Evolutionary conservation across 2,888 invertebrate species (phyloP).

Genomic region (Amblyjoppa proteus): DNA sequence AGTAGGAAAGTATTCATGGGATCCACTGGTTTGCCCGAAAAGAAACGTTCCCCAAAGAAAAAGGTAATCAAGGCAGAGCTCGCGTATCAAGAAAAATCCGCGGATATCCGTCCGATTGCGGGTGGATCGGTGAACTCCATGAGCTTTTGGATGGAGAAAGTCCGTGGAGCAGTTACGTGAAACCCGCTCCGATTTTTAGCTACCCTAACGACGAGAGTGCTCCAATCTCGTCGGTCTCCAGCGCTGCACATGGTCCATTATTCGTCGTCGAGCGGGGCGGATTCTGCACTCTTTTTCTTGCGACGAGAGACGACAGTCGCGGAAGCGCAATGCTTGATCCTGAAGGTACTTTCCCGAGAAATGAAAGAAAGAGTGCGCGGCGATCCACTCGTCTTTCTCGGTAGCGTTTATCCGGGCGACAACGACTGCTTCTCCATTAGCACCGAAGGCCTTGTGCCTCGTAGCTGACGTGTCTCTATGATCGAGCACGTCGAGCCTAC

Average conservation of each 20-base stretch:
- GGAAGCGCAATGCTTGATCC: background rate
- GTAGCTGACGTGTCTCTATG: background rate
- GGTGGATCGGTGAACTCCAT: background rate
- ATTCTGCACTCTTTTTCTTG: background rate
- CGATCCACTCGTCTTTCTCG: background rate
- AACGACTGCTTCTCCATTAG: background rate
- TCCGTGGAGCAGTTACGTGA: background rate
- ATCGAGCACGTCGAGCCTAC: slow-evolving; percentile 10
- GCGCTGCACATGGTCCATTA: slow-evolving; percentile 4
- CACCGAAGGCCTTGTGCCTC: background rate
- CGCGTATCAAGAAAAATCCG: background rate
- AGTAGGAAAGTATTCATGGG: too few relatives aligned
- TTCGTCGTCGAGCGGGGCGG: background rate
- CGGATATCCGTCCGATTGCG: background rate
- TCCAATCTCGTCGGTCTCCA: background rate
- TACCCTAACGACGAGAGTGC: slow-evolving; percentile 11
- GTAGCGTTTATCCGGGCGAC: background rate
- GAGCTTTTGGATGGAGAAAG: background rate
- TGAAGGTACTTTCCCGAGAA: slow-evolving; percentile 9
- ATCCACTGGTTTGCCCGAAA: background rate
- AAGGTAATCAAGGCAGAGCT: background rate
- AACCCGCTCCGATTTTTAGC: slow-evolving; percentile 2
- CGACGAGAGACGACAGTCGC: background rate
- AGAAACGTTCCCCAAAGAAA: background rate
- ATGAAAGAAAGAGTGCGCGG: background rate